Conservation (phyloP, 2,113 vertebrate species). For the Pseudorectes ferrugineus region DNA sequence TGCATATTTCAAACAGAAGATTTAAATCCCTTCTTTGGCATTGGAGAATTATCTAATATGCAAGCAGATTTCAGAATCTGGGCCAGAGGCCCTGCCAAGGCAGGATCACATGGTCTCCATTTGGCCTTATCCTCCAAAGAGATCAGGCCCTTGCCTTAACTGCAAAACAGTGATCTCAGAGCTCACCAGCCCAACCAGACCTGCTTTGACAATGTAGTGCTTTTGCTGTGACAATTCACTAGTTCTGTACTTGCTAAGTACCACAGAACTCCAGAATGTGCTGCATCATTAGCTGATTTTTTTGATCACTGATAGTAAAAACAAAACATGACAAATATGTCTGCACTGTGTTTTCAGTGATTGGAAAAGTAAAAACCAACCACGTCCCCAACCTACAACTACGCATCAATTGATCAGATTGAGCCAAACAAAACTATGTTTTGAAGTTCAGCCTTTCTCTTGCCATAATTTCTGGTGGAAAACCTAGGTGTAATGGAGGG, state of each 20-base stretch:
- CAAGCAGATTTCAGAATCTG: slow-evolving; percentile 1
- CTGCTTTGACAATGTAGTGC: not conserved
- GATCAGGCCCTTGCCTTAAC: not conserved
- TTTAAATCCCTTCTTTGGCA: not conserved
- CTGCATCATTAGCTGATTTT: not conserved
- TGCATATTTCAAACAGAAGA: not conserved
- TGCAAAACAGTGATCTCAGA: slow-evolving; percentile 1
- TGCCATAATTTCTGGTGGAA: not conserved
- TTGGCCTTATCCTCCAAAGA: not conserved
- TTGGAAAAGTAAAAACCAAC: not conserved
- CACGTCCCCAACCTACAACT: accelerated
- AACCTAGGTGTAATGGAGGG: not conserved
- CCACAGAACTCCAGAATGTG: not conserved
- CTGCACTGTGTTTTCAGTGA: not conserved
- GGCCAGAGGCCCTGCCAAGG: not conserved
- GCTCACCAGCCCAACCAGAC: not conserved
- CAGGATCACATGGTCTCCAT: not conserved
- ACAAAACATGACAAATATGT: not conserved
- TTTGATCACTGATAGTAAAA: not conserved
- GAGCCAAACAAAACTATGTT: not conserved
- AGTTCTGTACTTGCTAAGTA: not conserved
- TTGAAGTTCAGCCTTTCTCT: not conserved
- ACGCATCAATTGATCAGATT: not conserved
- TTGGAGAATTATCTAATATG: not conserved
- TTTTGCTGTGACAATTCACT: not conserved